phyloP scores from a whole-genome alignment of 2,888 invertebrate species.

The Neoscelio sp. region DNA sequence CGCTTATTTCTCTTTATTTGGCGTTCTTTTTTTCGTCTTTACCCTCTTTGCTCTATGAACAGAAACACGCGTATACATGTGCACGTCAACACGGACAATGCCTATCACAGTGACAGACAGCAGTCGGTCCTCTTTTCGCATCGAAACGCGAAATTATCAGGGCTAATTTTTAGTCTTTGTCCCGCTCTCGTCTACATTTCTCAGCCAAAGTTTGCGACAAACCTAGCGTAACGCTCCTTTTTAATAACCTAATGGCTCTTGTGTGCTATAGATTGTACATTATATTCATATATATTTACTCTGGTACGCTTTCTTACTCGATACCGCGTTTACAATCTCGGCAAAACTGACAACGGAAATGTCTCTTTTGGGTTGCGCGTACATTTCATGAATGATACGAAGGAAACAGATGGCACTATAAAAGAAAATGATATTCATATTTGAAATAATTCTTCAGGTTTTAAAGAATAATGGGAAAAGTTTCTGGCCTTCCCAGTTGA shows the following conservation, averaged over 20 bases:
- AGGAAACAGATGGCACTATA: no score
- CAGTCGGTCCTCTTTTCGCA: conserved; percentile 58
- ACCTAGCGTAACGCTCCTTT: conserved; percentile 74
- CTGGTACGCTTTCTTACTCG: conserved; percentile 50
- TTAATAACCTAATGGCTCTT: conserved; percentile 83
- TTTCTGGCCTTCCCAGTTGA: no score
- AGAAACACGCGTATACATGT: conserved; percentile 27
- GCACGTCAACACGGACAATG: conserved; percentile 50
- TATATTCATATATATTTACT: conserved; percentile 51
- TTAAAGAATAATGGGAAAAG: no score
- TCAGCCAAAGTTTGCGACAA: conserved; percentile 74
- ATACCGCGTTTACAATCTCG: conserved; percentile 46
- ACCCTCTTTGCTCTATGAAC: conserved; percentile 23
- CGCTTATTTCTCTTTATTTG: conserved; percentile 55
- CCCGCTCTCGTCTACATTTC: conserved; percentile 68
- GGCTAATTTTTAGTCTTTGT: conserved; percentile 78
- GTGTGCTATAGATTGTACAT: conserved; percentile 58
- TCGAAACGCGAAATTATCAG: conserved; percentile 76
- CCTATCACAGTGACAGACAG: conserved; percentile 46
- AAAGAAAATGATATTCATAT: no score
- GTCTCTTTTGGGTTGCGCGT: conserved; percentile 1
- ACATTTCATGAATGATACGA: no score
- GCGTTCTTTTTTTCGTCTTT: conserved; percentile 32
- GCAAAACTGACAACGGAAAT: conserved; percentile 20
- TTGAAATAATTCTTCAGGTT: no score